phyloP scores from a whole-genome alignment of 1,140 invertebrate species.

The Fragariocoptes setiger region DNA sequence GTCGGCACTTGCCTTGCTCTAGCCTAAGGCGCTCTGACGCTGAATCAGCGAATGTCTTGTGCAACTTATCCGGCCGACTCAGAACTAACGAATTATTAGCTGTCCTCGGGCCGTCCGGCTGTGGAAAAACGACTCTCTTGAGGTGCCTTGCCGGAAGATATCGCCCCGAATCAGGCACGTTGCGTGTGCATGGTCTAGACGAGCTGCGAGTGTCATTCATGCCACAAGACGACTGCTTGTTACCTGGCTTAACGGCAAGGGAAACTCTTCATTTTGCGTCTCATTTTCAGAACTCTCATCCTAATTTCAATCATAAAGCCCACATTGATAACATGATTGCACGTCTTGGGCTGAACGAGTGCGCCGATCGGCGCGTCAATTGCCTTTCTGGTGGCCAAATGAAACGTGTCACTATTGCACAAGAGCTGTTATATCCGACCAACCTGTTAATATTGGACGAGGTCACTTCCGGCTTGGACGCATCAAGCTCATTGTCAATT shows the following conservation, averaged over 20 bases:
- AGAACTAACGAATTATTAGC: constrained; percentile 18
- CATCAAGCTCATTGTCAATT: constrained; percentile 46
- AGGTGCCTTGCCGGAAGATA: constrained; percentile 13
- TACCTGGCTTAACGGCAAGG: constrained; percentile 50
- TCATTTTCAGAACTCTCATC: constrained; percentile 19
- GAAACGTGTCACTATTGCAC: constrained; percentile 2
- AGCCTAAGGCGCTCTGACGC: no score
- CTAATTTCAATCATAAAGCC: constrained; percentile 1
- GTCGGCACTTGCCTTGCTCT: no score
- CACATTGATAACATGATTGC: not conserved
- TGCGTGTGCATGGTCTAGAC: constrained; percentile 2
- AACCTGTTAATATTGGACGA: constrained; percentile 21
- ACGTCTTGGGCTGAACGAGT: not conserved
- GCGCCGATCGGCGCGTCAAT: not conserved
- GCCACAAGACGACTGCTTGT: constrained; percentile 72
- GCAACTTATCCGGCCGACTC: not conserved
- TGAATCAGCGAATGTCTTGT: not conserved
- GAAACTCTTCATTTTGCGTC: constrained; percentile 76
- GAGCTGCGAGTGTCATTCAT: constrained; percentile 15
- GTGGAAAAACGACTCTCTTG: constrained; percentile 21
- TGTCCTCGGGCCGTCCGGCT: constrained; percentile 28
- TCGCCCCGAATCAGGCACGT: not conserved
- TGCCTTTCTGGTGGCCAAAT: not conserved
- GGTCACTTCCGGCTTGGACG: constrained; percentile 66
- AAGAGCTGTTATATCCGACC: not conserved